phyloP scores from a whole-genome alignment of 2,797 vertebrate genomes.

The Uromys caudimaculatus region DNA sequence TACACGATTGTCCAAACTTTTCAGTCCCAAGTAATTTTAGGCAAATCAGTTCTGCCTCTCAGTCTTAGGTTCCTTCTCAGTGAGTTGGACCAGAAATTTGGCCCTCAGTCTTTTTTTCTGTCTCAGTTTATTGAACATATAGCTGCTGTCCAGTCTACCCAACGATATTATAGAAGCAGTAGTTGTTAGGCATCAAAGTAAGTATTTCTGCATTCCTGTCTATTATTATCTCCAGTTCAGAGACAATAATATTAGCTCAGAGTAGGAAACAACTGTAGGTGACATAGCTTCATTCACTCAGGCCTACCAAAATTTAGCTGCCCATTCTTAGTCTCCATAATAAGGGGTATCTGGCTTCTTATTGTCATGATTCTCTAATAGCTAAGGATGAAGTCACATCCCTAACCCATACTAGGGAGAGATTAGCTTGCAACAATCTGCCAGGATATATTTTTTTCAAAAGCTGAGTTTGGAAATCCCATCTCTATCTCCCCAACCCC shows the following conservation, averaged over 20 bases:
- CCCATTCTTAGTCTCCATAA: not conserved
- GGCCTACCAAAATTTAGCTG: not conserved
- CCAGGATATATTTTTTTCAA: constrained; percentile 14
- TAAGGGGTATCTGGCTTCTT: not conserved
- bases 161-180: not conserved
- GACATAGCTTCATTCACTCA: not conserved
- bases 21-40: not conserved
- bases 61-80: not conserved
- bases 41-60: not conserved
- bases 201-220: constrained; percentile 5
- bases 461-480: not conserved
- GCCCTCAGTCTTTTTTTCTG: constrained; percentile 30
- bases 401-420: not conserved
- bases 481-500: not conserved
- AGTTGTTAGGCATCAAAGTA: not conserved
- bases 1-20: not conserved
- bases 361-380: constrained; percentile 1
- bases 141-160: not conserved
- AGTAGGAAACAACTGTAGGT: constrained; percentile 1
- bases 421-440: not conserved
- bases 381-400: not conserved
- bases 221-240: constrained; percentile 32
- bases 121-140: not conserved
- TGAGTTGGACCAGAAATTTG: not conserved
- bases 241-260: constrained; percentile 38